Evolutionary conservation across 2,113 vertebrate species (phyloP), one percentile per base, ranked within the genome.

Genomic region (Hypocryptadius cinnamomeus): DNA sequence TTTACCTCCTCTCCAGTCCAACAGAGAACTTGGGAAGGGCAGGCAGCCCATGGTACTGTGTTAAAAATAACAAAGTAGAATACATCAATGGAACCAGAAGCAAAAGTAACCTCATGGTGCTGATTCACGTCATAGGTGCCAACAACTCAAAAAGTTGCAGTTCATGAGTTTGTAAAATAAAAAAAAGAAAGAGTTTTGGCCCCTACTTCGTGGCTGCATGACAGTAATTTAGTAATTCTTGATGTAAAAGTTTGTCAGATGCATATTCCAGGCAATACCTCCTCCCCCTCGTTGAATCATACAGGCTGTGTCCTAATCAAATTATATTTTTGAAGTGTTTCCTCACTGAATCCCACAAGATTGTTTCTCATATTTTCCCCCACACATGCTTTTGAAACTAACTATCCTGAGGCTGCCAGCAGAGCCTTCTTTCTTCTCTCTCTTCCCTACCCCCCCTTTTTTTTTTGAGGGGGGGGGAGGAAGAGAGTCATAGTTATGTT

Each of bases 291-390:
- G 91, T 96, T 97, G 97, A 97, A 97, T 98, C 97, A 97, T 95
- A 95, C 92, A 83, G 95, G 83, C 97, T 97, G 97, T 96, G 96
- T 97, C 97, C 97, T 97, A 97, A 97, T 97, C 97, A 96, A 97
- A 96, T 95, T 97, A 93, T 97, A 97, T 97, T 98, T 97, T 96
- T 97, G 95, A 97, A 97, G 97, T 97, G 97, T 97, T 97, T 97
- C 97, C 97, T 97, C 95, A 85, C 96, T 92, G 94, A 96, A 97
- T 93, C 96, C 96, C 96, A 97, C 96, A 93, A 96, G 93, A 95
- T 96, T 96, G 93, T 96, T 97, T 97, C 93, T 97, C 92, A 92
- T 95, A 94, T 77, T 91, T 94, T 28, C 76, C 91, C 83, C 95
- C 94, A 97, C 91, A 95, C 93, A 95, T 96, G 96, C 93, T 97